Conservation (phyloP, 2,888 invertebrate species). For the Aphidoletes aphidimyza region DNA sequence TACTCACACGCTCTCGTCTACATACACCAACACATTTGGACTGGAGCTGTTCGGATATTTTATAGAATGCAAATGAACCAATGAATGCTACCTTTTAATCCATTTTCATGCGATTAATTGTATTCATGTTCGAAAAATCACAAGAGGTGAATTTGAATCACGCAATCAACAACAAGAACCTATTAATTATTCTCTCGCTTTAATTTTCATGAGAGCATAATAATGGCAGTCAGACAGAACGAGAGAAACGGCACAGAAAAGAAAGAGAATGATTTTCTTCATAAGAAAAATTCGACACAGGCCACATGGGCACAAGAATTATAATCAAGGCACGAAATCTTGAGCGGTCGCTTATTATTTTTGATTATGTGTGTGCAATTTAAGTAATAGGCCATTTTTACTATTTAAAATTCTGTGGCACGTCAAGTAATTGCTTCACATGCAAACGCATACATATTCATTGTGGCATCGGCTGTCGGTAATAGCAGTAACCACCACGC, state of each 20-base stretch:
- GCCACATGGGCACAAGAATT: not conserved
- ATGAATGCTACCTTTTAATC: conserved; percentile 20
- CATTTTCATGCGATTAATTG: conserved; percentile 48
- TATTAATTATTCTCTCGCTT: conserved; percentile 43
- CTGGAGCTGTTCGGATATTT: no score
- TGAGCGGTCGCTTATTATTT: conserved; percentile 22
- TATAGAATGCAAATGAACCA: conserved; percentile 25
- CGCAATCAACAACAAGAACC: conserved; percentile 47
- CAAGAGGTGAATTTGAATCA: conserved; percentile 30
- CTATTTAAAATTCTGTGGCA: not conserved
- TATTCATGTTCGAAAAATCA: not conserved
- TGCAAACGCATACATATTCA: conserved; percentile 37
- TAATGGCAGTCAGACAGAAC: not conserved
- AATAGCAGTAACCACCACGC: not conserved
- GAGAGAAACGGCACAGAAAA: not conserved
- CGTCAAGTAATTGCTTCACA: not conserved
- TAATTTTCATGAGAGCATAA: not conserved
- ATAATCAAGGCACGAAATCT: conserved; percentile 36
- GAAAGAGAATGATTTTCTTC: not conserved
- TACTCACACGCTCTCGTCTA: no score
- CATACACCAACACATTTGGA: no score
- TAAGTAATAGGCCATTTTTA: conserved; percentile 22
- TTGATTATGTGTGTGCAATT: conserved; percentile 48
- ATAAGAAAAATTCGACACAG: not conserved
- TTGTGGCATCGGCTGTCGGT: not conserved